These are phyloP conservation scores for Pachyrhynchus sulphureomaculatus DNA, from an alignment of 1,140 invertebrate species.

Conservation along the genomic window DNA sequence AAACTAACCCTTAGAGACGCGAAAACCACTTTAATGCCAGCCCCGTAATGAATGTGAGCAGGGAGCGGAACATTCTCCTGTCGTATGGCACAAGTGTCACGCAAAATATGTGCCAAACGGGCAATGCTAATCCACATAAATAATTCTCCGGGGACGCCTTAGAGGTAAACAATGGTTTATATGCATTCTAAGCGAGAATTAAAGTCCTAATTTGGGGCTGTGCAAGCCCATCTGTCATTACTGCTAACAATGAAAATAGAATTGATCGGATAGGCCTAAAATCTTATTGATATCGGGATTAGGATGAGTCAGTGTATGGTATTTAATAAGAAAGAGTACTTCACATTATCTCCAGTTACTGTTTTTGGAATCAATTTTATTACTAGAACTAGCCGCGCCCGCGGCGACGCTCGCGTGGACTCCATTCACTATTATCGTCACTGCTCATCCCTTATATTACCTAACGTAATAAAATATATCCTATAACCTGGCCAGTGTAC, in stretches of 20 bases:
- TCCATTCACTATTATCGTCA: no score
- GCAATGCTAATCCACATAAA: slow-evolving; percentile 10
- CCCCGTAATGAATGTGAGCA: slow-evolving; percentile 4
- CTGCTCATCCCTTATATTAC: no score
- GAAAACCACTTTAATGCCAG: no score
- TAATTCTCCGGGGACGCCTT: slow-evolving; percentile 4
- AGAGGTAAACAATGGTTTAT: slow-evolving; percentile 18
- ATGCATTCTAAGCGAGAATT: slow-evolving; percentile 9
- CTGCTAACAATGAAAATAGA: background rate
- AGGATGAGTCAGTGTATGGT: no score
- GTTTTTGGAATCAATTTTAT: no score
- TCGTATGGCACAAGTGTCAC: slow-evolving; percentile 6
- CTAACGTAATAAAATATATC: no score
- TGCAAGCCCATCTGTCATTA: background rate
- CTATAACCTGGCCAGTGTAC: no score
- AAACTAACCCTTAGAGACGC: slow-evolving; percentile 1
- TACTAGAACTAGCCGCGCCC: no score
- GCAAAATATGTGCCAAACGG: slow-evolving; percentile 10
- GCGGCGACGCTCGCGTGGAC: no score
- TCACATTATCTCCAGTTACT: no score
- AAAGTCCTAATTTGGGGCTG: background rate
- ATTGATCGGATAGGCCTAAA: background rate
- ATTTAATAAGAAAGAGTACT: no score
- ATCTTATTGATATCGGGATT: background rate
- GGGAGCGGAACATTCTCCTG: slow-evolving; percentile 2